phyloP scores from a whole-genome alignment of 2,888 invertebrate genomes.

The Limnephilus lunatus region DNA sequence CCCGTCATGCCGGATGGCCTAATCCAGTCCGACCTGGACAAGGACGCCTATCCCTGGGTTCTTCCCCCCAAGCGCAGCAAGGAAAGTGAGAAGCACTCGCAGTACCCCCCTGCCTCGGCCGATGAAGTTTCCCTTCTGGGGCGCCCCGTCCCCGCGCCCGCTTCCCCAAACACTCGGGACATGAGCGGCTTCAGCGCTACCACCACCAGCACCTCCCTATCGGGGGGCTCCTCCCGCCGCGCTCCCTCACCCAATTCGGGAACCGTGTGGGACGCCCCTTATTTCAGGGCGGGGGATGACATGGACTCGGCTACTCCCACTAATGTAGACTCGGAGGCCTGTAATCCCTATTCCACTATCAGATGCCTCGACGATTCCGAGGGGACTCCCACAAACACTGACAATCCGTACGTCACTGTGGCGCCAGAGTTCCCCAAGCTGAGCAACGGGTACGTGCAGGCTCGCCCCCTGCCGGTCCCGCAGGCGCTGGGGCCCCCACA shows the following conservation, averaged over 20 bases:
- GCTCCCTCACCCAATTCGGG: constrained; percentile 55
- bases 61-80: constrained; percentile 49
- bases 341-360: constrained; percentile 36
- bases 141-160: constrained; percentile 70
- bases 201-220: constrained; percentile 75
- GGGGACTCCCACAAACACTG: constrained; percentile 19
- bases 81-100: constrained; percentile 71
- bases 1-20: constrained; percentile 84
- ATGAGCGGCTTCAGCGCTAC: constrained; percentile 74
- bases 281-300: constrained; percentile 44
- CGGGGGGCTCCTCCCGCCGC: constrained; percentile 71
- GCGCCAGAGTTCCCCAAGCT: constrained; percentile 30
- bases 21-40: constrained; percentile 72
- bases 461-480: constrained; percentile 9
- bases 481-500: background rate
- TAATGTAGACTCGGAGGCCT: constrained; percentile 5
- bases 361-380: constrained; percentile 9
- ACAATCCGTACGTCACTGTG: constrained; percentile 58
- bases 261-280: constrained; percentile 45
- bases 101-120: constrained; percentile 69
- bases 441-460: constrained; percentile 52
- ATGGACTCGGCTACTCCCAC: background rate
- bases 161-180: constrained; percentile 72
- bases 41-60: constrained; percentile 70
- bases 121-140: constrained; percentile 75